Evolutionary conservation across 2,888 invertebrate genomes (phyloP).

Genomic region (Erynnis tages): DNA sequence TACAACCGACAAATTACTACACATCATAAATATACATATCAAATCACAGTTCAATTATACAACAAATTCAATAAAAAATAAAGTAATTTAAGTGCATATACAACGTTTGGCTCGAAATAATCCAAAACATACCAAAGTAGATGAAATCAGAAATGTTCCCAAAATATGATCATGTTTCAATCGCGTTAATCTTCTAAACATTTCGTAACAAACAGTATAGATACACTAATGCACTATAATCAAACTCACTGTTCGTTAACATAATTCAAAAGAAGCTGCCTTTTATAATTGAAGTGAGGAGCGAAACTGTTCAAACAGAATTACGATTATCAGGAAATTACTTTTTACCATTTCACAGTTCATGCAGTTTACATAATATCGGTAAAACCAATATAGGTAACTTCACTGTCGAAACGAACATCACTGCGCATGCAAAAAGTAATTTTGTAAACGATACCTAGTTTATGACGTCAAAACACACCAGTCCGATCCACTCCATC

Average conservation of each 20-base stretch:
- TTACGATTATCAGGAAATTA: conserved; percentile 22
- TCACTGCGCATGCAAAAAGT: conserved; percentile 7
- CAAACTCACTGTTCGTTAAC: conserved; percentile 1
- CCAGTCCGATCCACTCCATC: conserved; percentile 12
- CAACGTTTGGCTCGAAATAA: too few relatives aligned
- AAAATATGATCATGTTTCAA: conserved; percentile 21
- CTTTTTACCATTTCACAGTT: conserved; percentile 17
- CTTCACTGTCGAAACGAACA: background rate
- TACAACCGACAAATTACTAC: too few relatives aligned
- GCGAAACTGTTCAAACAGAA: background rate
- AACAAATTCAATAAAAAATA: too few relatives aligned
- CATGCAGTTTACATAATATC: conserved; percentile 5
- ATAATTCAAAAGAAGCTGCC: background rate
- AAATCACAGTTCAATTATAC: too few relatives aligned
- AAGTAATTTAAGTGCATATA: too few relatives aligned
- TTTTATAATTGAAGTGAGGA: background rate
- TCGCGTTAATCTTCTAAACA: background rate
- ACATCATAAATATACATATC: too few relatives aligned
- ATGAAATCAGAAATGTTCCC: conserved; percentile 19
- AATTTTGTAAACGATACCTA: conserved; percentile 20
- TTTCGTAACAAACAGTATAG: background rate
- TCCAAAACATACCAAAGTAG: conserved; percentile 10
- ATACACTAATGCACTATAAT: background rate
- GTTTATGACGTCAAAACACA: conserved; percentile 24
- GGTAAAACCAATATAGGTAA: background rate